Conservation (phyloP, 2,888 invertebrate genomes). For the Lithophane leautieri region DNA sequence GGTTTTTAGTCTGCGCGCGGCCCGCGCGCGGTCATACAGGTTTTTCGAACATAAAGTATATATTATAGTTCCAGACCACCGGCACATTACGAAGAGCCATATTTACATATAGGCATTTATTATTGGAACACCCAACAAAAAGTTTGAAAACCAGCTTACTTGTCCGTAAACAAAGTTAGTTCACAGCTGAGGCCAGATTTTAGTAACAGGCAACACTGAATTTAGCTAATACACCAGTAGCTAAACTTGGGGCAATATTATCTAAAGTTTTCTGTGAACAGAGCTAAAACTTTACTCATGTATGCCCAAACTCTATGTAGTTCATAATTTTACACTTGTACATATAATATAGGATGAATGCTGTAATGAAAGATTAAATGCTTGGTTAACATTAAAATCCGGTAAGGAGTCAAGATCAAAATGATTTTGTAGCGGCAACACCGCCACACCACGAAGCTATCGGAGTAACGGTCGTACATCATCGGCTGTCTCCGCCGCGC, state of each 20-base stretch:
- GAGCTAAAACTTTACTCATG: slow-evolving; percentile 49
- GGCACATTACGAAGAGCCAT: not conserved
- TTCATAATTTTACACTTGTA: slow-evolving; percentile 32
- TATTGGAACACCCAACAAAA: slow-evolving; percentile 7
- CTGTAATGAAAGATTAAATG: not conserved
- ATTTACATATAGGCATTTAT: slow-evolving; percentile 5
- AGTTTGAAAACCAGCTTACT: slow-evolving; percentile 21
- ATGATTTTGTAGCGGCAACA: no score
- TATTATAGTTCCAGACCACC: no score
- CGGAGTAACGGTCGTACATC: no score
- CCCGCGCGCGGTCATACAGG: no score
- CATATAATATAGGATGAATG: no score
- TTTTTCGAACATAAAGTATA: no score
- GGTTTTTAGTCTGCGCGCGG: no score
- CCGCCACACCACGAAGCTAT: no score
- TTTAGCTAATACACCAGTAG: slow-evolving; percentile 38
- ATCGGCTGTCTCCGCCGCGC: no score
- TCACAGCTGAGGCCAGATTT: slow-evolving; percentile 47
- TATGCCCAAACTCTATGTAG: slow-evolving; percentile 33
- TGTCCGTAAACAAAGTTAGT: slow-evolving; percentile 28
- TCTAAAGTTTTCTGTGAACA: slow-evolving; percentile 51
- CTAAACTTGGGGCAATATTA: slow-evolving; percentile 56
- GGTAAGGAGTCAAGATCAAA: no score
- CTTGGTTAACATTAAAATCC: not conserved
- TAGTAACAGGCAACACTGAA: slow-evolving; percentile 33